phyloP scores from a whole-genome alignment of 2,888 invertebrate genomes.

The Yponomeuta sedellus region DNA sequence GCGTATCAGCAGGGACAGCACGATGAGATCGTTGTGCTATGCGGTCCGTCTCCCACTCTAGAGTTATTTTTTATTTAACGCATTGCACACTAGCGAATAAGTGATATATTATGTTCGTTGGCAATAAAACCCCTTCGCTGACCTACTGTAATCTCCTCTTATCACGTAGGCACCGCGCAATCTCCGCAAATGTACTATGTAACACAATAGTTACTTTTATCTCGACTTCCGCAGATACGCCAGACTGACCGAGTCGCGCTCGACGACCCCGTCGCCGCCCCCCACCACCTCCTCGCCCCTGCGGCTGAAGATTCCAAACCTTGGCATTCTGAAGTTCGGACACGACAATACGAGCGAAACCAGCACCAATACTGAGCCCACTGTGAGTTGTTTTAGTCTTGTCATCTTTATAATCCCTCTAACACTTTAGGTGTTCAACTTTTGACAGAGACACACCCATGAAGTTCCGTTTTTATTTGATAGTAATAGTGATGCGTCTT shows the following conservation, averaged over 20 bases:
- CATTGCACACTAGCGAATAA: too few species aligned
- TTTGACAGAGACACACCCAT: too few species aligned
- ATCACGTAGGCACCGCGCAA: neutral
- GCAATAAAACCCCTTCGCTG: too few species aligned
- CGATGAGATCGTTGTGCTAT: too few species aligned
- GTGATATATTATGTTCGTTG: too few species aligned
- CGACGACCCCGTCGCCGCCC: slow-evolving; percentile 85
- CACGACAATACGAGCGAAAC: slow-evolving; percentile 25
- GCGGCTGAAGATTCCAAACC: slow-evolving; percentile 50
- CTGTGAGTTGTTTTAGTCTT: neutral
- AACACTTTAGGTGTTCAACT: too few species aligned
- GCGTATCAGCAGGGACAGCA: neutral
- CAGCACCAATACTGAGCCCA: neutral
- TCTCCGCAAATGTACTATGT: neutral
- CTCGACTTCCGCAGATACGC: slow-evolving; percentile 72
- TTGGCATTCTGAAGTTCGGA: slow-evolving; percentile 35
- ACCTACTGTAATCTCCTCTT: too few species aligned
- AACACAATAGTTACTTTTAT: neutral
- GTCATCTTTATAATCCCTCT: too few species aligned
- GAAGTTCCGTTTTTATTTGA: too few species aligned
- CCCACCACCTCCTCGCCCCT: slow-evolving; percentile 64
- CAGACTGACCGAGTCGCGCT: slow-evolving; percentile 85
- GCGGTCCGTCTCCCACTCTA: too few species aligned
- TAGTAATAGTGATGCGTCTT: too few species aligned
- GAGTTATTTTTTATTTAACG: too few species aligned